phyloP scores from a whole-genome alignment of 2,113 vertebrate species.

The Syngnathus floridae region DNA sequence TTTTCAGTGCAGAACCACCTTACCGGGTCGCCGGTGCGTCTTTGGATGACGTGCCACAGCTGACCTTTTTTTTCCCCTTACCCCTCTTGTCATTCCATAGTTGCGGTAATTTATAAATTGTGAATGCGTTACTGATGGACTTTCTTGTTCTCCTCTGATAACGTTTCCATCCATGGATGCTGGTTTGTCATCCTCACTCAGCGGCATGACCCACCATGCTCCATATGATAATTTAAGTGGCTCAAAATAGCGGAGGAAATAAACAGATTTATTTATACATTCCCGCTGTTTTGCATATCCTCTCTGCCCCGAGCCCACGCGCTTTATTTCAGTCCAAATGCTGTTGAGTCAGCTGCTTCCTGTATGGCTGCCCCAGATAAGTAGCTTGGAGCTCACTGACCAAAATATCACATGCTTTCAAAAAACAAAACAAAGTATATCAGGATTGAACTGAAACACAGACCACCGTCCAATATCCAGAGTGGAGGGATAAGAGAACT shows the following conservation, averaged over 20 bases:
- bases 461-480: background rate
- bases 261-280: slow-evolving; percentile 13
- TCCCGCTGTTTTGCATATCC: slow-evolving; percentile 29
- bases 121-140: slow-evolving; percentile 49
- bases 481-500: background rate
- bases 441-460: background rate
- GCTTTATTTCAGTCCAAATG: slow-evolving; percentile 20
- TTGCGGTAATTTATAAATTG: slow-evolving; percentile 52
- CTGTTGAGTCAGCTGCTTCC: slow-evolving; percentile 47
- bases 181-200: slow-evolving; percentile 23
- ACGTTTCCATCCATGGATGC: slow-evolving; percentile 39
- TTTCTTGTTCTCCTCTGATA: slow-evolving; percentile 42
- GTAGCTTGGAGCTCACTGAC: slow-evolving; percentile 48
- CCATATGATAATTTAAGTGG: slow-evolving; percentile 15
- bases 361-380: slow-evolving; percentile 34
- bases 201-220: slow-evolving; percentile 1
- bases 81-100: background rate
- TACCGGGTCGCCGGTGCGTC: slow-evolving; percentile 26
- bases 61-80: slow-evolving; percentile 23
- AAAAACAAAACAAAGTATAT: slow-evolving; percentile 33
- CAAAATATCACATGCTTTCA: slow-evolving; percentile 48
- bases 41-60: slow-evolving; percentile 46
- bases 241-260: background rate
- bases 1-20: slow-evolving; percentile 30
- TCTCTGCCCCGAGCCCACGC: slow-evolving; percentile 23